Evolutionary conservation across 2,797 vertebrate species (phyloP), one percentile per base, ranked within the genome.

Genomic region (Sebastes jordani): DNA sequence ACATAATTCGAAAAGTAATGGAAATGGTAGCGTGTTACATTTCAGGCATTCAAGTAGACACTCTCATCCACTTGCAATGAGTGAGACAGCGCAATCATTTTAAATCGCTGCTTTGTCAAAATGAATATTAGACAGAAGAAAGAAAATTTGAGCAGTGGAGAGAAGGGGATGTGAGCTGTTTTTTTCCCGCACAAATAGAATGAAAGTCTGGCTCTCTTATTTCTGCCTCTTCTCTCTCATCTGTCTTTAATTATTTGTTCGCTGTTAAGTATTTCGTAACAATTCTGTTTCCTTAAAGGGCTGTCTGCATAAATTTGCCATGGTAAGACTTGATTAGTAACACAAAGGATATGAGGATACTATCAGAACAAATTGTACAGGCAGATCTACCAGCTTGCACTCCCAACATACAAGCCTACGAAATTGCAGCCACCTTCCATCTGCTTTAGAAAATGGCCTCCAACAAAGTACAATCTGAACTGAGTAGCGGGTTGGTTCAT

Each of bases 391-490:
- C 70, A 74, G 78, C 71, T 63, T 71, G 75, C 76, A 80, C 58
- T 74, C 63, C 59, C 4, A 34, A 76, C 74, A 80, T 56, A 30
- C 72, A 71, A 73, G 85, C 68, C 82, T 71, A 67, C 81, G 66
- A 83, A 91, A 88, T 88, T 70, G 80, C 85, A 88, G 59, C 88
- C 78, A 84, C 83, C 79, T 89, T 82, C 90, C 92, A 93, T 94
- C 89, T 91, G 91, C 84, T 92, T 88, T 66, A 65, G 80, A 89
- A 89, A 92, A 91, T 88, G 88, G 86, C 87, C 87, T 91, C 84
- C 91, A 88, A 91, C 88, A 65, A 90, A 87, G 86, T 87, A 78
- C 80, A 88, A 61, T 81, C 71, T 84, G 82, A 91, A 91, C 77
- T 84, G 86, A 80, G 89, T 87, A 86, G 85, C 85, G 54, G 81